Evolutionary conservation across 2,888 invertebrate genomes (phyloP).

Genomic region (Athalia circularis): DNA sequence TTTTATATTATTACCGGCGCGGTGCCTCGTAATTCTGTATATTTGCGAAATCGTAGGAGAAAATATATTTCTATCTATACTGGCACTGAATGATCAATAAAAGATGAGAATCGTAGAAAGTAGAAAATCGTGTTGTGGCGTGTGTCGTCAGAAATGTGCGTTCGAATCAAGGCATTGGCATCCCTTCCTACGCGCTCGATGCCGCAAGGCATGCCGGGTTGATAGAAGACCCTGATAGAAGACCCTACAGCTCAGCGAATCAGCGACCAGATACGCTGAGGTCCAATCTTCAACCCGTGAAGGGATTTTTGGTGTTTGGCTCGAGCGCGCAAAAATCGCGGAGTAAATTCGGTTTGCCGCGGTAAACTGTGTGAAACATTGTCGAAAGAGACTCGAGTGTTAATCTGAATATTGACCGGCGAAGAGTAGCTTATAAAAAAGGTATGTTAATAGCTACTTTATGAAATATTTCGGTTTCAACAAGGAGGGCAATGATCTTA

Average conservation of each 20-base stretch:
- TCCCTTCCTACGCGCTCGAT: constrained; percentile 59
- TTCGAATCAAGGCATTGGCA: constrained; percentile 18
- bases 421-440: constrained; percentile 60
- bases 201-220: constrained; percentile 68
- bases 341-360: constrained; percentile 56
- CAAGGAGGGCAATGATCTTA: constrained; percentile 43
- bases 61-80: too few species aligned
- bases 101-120: neutral
- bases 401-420: constrained; percentile 53
- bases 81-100: neutral
- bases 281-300: constrained; percentile 68
- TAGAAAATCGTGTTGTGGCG: neutral
- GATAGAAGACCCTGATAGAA: constrained; percentile 75
- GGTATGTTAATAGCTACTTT: constrained; percentile 60
- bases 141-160: neutral
- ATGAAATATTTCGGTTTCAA: constrained; percentile 49
- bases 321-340: constrained; percentile 62
- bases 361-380: constrained; percentile 42
- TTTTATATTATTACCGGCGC: too few species aligned
- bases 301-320: constrained; percentile 66
- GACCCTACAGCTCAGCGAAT: constrained; percentile 73
- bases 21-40: too few species aligned
- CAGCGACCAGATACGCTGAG: constrained; percentile 56
- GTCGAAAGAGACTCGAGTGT: constrained; percentile 26
- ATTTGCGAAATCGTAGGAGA: too few species aligned